Evolutionary conservation across 2,888 invertebrate species (phyloP), one percentile per base, ranked within the genome.

Genomic region (Ceramica pisi): DNA sequence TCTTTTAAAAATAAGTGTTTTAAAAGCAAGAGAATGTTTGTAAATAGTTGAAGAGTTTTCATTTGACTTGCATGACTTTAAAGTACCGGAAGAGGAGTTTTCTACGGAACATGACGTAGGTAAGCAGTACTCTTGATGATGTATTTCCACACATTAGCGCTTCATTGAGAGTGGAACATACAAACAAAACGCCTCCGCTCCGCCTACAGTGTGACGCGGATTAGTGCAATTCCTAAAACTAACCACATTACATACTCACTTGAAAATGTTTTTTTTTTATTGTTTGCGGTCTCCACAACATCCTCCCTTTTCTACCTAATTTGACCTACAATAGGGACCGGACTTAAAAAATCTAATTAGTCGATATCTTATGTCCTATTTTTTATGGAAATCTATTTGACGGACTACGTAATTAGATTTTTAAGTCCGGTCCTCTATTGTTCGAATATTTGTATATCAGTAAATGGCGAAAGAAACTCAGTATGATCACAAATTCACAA

Each of bases 151-250:
- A 21, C 26, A 62, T 35, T 41, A 51, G 31, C 14, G 2, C 12
- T 31, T 23, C 7, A 26, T 35, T 51, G 23, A 51, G 56, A 44
- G 41, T 16, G 1, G n/a, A 35, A 19, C 41, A 35, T 51, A 62
- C 35, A 73, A 72, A 62, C 73, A 63, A 51, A 23, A 35, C 63
- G 63, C 63, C 73, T 12, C 63, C 63, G 44, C 41, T 63, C 63
- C 73, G 62, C 62, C 50, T 71, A 72, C 41, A 9, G 10, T 26
- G 5, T 62, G 71, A 51, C 50, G 73, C 7, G 19, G 1, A 23
- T 21, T 50, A 41, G 26, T 61, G 72, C 50, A 41, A 72, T n/a
- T 51, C 21, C 26, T 61, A n/a, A n/a, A 70, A 31, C 23, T 60
- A 71, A 46, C 1, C 14, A 2, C 6, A 46, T 14, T 14, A 26